Percentiles rank a stretch among this genome's conserved stretches.
Conservation (phyloP, 2,797 vertebrate genomes). For the Lagorchestes hirsutus region DNA sequence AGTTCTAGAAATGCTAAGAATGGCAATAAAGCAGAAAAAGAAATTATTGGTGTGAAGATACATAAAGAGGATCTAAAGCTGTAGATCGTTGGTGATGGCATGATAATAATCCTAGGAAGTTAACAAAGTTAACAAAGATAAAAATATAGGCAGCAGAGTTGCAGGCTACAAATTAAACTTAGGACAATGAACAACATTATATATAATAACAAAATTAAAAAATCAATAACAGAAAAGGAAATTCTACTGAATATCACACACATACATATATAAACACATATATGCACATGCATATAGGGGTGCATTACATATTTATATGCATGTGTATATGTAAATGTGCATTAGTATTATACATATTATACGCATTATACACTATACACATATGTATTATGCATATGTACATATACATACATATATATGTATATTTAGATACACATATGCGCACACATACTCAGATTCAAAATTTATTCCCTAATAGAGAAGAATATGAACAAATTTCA, state of each 20-base stretch:
- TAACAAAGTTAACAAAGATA: neutral
- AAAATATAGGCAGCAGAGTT: neutral
- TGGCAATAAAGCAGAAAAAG: neutral
- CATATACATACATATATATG: neutral
- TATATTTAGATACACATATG: no score
- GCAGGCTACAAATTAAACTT: neutral
- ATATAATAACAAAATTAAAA: neutral
- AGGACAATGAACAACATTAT: neutral
- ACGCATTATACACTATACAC: no score
- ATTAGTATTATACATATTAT: no score
- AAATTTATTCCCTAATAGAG: neutral
- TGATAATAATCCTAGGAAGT: neutral
- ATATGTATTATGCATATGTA: no score
- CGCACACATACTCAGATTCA: neutral
- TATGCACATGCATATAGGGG: neutral
- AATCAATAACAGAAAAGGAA: neutral
- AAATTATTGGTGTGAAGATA: neutral
- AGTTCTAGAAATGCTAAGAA: no score
- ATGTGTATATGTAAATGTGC: neutral
- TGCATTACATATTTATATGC: neutral
- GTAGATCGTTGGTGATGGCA: neutral
- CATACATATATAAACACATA: neutral
- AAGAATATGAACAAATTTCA: neutral
- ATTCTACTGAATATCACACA: neutral
- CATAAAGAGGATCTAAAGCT: neutral